These are phyloP conservation scores for Chlorodrepanis virens DNA, from an alignment of 2,113 vertebrate species.

Conservation along the genomic window DNA sequence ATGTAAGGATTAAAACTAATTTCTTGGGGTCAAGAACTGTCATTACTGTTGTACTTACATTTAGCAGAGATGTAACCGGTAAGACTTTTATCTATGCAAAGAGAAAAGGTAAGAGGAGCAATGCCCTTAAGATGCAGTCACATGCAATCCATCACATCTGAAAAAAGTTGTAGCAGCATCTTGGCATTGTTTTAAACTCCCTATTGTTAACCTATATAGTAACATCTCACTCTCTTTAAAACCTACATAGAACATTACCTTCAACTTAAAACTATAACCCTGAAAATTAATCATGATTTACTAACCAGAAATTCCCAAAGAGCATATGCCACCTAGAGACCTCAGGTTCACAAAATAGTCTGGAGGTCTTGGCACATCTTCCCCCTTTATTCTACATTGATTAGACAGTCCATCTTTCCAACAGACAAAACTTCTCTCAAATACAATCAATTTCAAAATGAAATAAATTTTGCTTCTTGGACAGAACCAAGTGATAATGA, in stretches of 20 bases:
- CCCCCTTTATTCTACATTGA: neutral
- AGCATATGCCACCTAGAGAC: neutral
- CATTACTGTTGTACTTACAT: neutral
- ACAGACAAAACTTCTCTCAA: slow-evolving; percentile 3
- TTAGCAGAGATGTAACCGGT: neutral
- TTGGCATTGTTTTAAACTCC: neutral
- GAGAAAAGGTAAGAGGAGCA: neutral
- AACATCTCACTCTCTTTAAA: neutral
- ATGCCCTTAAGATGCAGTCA: neutral
- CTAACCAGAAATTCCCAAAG: neutral
- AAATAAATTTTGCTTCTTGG: neutral
- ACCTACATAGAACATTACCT: neutral
- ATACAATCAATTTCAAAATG: neutral
- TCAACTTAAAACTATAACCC: neutral
- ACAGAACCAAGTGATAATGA: neutral
- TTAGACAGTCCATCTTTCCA: slow-evolving; percentile 15
- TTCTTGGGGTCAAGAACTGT: neutral
- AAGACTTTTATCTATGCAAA: neutral
- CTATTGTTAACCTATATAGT: neutral
- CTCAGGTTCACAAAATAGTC: neutral
- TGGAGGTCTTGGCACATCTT: neutral
- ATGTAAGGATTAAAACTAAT: neutral
- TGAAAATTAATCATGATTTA: neutral
- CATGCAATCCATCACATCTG: neutral
- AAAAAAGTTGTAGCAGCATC: neutral